These are phyloP conservation scores for Cephalopterus ornatus DNA, from an alignment of 2,113 vertebrate genomes.

Conservation along the genomic window DNA sequence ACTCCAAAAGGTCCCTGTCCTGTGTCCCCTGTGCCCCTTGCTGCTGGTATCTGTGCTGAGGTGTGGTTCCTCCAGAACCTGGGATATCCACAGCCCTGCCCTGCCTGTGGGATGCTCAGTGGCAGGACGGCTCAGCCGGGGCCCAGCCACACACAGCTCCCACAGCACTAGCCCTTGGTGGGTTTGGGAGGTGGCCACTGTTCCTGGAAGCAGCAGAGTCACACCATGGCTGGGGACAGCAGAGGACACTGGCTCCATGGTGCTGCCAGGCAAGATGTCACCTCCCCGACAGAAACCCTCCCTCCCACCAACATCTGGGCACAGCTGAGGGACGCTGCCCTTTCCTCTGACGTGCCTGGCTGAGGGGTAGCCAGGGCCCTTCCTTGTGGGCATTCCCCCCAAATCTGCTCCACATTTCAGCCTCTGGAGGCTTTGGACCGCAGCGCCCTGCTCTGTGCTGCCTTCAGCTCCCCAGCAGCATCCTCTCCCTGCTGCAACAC, in stretches of 20 bases:
- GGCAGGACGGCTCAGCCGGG: accelerated
- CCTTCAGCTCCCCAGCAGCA: accelerated
- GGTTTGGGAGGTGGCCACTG: neutral
- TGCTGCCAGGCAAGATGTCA: neutral
- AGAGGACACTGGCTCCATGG: neutral
- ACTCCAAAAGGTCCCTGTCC: neutral
- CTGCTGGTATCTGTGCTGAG: accelerated
- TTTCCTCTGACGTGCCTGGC: neutral
- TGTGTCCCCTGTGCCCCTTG: accelerated
- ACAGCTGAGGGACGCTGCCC: neutral
- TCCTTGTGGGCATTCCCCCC: neutral
- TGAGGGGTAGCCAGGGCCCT: neutral
- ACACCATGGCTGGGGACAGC: accelerated
- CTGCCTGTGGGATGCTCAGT: accelerated
- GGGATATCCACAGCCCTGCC: neutral
- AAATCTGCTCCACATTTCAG: neutral
- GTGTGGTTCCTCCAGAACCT: accelerated
- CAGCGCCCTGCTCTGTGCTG: accelerated
- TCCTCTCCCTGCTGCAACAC: neutral
- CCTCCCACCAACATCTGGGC: neutral
- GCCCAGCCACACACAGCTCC: accelerated
- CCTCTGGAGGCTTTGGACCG: accelerated
- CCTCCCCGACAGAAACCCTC: neutral
- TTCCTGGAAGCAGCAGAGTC: neutral
- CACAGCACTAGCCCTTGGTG: neutral